Evolutionary conservation across 1,140 invertebrate genomes (phyloP), one percentile per base, ranked within the genome.

Genomic region (Alviniconcha marisindica): DNA sequence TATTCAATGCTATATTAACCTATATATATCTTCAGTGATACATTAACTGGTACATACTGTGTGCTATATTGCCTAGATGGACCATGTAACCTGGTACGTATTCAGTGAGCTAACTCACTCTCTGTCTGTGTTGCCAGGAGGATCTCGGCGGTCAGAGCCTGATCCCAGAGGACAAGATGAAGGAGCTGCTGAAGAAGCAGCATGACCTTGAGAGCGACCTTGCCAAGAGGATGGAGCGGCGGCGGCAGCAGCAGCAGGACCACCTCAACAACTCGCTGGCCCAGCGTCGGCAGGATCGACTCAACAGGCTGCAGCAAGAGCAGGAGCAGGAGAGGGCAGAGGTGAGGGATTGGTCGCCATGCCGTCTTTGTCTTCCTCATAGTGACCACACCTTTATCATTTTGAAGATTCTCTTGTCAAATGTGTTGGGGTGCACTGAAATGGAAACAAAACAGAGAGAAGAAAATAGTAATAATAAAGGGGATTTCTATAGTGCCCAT

Each of bases 261-360:
- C 84, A 83, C 28, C 81, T 91, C 15, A 80, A 85, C 18, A 85
- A 87, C 38, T 88, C 87, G 36, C 86, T 90, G 82, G 88, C 85
- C 14, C 85, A 89, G 40, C 60, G 87, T 63, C 82, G 87, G 18
- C 84, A 84, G 38, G 86, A 84, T 66, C 84, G 85, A 28, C 63
- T 91, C 33, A 86, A 83, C 51, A 85, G 89, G 14, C 86, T 92
- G 24, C 81, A 86, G 33, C 86, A 91, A 40, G 51, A 89, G 66
- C 90, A 92, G 60, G 91, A 92, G 36, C 81, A 87, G 40, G 90
- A 91, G 77, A 88, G 89, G 77, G 88, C 86, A 84, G 88, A 91
- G 84, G 90, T 92, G 82, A 51, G 74, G 24, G 0, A 12, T 12
- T 83, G 44, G 15, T n/a, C n/a, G n/a, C n/a, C n/a, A n/a, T n/a